Percentiles rank a stretch among this genome's conserved stretches.
Evolutionary conservation across 2,797 vertebrate genomes (phyloP).

Genomic region (Enteromius trimaculatus): DNA sequence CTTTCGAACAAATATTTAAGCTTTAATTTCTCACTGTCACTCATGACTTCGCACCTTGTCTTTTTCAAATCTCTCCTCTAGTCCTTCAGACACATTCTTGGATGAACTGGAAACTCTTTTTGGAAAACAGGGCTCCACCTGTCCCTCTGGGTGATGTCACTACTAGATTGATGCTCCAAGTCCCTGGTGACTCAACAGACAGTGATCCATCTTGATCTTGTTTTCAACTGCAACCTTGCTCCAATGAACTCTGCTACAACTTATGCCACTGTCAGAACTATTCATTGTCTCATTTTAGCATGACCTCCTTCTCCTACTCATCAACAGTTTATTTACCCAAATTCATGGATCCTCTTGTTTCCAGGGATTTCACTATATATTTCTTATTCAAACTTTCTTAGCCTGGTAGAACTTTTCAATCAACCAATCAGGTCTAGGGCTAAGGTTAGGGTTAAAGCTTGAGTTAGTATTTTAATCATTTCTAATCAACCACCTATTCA

Average conservation of each 20-base stretch:
- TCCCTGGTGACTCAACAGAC: background rate
- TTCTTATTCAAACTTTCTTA: background rate
- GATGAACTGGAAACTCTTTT: background rate
- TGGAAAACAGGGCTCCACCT: background rate
- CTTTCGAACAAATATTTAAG: background rate
- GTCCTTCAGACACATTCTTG: constrained; percentile 17
- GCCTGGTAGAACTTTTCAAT: background rate
- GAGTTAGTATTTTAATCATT: background rate
- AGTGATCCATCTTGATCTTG: constrained; percentile 14
- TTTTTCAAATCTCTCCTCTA: background rate
- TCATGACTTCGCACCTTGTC: background rate
- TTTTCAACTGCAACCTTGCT: background rate
- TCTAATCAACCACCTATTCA: background rate
- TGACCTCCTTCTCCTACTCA: background rate
- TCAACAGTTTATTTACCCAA: background rate
- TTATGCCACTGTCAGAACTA: background rate
- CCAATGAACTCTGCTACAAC: background rate
- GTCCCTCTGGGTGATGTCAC: background rate
- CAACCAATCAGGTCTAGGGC: background rate
- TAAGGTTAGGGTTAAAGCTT: background rate
- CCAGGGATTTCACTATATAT: background rate
- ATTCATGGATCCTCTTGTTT: background rate
- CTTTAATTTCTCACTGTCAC: background rate
- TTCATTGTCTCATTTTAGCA: constrained; percentile 1
- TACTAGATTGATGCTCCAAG: background rate